Percentiles rank a stretch among this genome's conserved stretches.
Conservation (phyloP, 2,113 vertebrate genomes). For the Balaeniceps rex region DNA sequence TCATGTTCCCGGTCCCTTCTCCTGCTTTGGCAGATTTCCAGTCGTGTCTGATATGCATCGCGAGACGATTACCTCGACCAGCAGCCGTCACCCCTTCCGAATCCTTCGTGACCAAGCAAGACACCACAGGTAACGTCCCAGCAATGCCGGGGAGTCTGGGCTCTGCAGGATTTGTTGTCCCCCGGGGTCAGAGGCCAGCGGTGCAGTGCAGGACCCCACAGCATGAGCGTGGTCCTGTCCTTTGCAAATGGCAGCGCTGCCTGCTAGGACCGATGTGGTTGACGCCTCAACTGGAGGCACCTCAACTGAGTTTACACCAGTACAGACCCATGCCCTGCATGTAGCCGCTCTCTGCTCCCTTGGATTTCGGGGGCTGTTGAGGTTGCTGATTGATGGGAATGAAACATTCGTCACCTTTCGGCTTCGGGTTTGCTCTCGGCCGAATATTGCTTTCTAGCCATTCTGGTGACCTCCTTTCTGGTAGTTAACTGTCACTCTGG, state of each 20-base stretch:
- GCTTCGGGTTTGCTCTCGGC: neutral
- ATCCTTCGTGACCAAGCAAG: constrained; percentile 95
- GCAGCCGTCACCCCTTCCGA: constrained; percentile 79
- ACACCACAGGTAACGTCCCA: constrained; percentile 86
- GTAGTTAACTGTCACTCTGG: neutral
- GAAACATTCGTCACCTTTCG: neutral
- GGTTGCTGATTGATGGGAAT: neutral
- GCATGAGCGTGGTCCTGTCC: neutral
- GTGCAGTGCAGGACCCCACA: neutral
- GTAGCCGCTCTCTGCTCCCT: neutral
- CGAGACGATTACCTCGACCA: constrained; percentile 84
- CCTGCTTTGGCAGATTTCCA: constrained; percentile 81
- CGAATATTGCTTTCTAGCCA: neutral
- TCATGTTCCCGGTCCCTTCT: neutral
- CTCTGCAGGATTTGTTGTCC: neutral
- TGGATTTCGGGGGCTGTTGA: too few relatives aligned
- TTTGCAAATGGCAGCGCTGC: neutral
- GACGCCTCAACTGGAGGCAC: neutral
- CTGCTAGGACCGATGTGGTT: neutral
- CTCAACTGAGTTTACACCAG: neutral
- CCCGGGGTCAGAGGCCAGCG: fast-evolving
- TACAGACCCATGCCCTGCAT: neutral
- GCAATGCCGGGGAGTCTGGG: neutral
- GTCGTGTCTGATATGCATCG: constrained; percentile 93
- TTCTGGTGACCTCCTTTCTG: neutral